Conservation (phyloP, 1,140 invertebrate genomes). For the Steinernema feltiae region DNA sequence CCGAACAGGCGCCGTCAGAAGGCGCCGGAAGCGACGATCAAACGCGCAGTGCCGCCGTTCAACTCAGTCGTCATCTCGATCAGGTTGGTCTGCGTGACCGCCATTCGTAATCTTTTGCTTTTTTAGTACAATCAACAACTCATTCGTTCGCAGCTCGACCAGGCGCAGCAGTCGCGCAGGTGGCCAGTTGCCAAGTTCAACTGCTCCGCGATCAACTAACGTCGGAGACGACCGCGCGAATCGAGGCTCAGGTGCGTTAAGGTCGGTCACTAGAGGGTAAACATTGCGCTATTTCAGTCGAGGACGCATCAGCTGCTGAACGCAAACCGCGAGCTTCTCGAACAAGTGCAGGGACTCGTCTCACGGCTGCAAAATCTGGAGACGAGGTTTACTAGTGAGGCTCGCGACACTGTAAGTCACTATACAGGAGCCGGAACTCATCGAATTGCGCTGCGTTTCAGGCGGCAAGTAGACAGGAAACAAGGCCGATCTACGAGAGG, state of each 20-base stretch:
- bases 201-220: constrained; percentile 83
- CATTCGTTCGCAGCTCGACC: constrained; percentile 73
- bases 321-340: constrained; percentile 86
- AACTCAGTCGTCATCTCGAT: constrained; percentile 37
- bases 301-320: constrained; percentile 83
- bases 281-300: constrained; percentile 65
- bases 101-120: too few relatives aligned
- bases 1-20: neutral
- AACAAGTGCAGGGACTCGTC: constrained; percentile 82
- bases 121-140: constrained; percentile 73
- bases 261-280: too few relatives aligned
- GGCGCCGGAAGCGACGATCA: neutral
- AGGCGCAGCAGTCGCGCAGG: constrained; percentile 87
- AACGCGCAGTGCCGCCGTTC: constrained; percentile 19
- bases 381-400: constrained; percentile 58
- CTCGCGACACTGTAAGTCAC: too few relatives aligned
- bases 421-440: too few relatives aligned
- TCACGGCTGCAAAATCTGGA: constrained; percentile 76
- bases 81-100: too few relatives aligned
- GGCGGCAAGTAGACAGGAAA: neutral
- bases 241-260: constrained; percentile 77
- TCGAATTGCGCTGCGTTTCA: neutral
- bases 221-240: constrained; percentile 81
- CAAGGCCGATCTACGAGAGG: neutral
- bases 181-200: constrained; percentile 81